These are phyloP conservation scores for Hyles lineata DNA, from an alignment of 2,888 invertebrate species.

Conservation along the genomic window DNA sequence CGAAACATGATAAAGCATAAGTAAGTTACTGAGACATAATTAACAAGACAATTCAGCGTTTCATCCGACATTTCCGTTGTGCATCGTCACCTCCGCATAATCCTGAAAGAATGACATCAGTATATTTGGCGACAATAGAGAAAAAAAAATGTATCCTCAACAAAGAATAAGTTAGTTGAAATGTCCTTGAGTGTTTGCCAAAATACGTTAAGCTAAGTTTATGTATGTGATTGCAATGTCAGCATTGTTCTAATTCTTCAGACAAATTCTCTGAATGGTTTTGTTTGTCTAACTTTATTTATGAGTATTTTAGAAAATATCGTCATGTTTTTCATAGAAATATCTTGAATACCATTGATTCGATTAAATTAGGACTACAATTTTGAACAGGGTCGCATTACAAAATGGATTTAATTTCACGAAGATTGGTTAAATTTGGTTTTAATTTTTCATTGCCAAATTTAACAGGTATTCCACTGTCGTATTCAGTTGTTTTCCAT, in stretches of 20 bases:
- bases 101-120: neutral
- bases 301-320: neutral
- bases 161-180: neutral
- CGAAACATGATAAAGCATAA: neutral
- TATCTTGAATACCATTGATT: too few relatives aligned
- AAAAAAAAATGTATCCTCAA: neutral
- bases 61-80: constrained; percentile 4
- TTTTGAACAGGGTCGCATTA: too few relatives aligned
- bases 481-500: too few relatives aligned
- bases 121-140: neutral
- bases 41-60: neutral
- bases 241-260: neutral
- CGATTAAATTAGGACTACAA: too few relatives aligned
- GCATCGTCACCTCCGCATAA: neutral
- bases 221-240: neutral
- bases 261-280: neutral
- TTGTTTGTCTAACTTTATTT: neutral
- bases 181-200: constrained; percentile 3
- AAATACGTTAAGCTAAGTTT: neutral
- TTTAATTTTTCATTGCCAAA: too few relatives aligned
- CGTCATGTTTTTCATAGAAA: neutral
- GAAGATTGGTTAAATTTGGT: too few relatives aligned
- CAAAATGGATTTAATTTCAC: too few relatives aligned
- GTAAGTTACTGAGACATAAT: neutral
- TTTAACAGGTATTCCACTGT: too few relatives aligned